These are phyloP conservation scores for Pomatostomus ruficeps DNA, from an alignment of 2,113 vertebrate genomes.

Conservation along the genomic window DNA sequence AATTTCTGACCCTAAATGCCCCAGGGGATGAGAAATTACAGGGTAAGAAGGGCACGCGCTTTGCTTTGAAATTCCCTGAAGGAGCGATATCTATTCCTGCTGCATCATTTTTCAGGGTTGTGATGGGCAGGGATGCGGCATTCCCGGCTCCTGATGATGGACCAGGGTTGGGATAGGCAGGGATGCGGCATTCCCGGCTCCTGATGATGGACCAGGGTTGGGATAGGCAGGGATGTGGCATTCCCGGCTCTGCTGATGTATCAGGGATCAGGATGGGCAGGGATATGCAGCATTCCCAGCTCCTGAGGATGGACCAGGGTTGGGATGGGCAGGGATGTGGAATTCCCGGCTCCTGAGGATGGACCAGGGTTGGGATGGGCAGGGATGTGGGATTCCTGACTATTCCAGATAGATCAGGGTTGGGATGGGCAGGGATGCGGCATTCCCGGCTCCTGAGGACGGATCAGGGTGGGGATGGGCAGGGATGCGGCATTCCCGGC, in stretches of 20 bases:
- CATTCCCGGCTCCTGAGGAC: accelerated
- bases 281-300: not conserved
- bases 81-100: not conserved
- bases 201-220: accelerated
- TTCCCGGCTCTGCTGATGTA: accelerated
- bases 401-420: accelerated
- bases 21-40: accelerated
- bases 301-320: not conserved
- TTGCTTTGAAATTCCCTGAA: not conserved
- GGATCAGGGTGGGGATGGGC: not conserved
- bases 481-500: not conserved
- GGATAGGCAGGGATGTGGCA: not conserved
- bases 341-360: accelerated
- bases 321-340: not conserved
- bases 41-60: not conserved
- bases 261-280: not conserved
- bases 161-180: too few relatives aligned
- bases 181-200: accelerated
- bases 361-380: not conserved
- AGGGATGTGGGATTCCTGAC: accelerated
- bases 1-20: not conserved
- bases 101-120: accelerated
- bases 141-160: not conserved
- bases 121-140: not conserved
- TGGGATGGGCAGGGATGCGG: accelerated